These are phyloP conservation scores for Marasmarcha lunaedactyla DNA, from an alignment of 2,888 invertebrate genomes.

Conservation along the genomic window DNA sequence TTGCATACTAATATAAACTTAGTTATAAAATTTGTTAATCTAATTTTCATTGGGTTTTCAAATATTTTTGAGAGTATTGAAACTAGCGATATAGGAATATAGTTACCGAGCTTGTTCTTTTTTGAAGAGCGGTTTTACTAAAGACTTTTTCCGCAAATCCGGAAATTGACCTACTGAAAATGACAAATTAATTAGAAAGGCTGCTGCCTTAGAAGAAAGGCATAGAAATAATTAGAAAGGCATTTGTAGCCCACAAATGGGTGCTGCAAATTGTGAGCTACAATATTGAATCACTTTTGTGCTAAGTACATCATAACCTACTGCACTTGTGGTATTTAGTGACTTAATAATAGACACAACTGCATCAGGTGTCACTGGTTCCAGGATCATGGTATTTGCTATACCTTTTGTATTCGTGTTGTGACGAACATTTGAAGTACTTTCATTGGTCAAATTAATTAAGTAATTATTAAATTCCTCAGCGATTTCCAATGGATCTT, in stretches of 20 bases:
- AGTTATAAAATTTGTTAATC: neutral
- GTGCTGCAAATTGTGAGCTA: too few species aligned
- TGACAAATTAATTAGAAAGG: constrained; percentile 1
- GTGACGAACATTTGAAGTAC: too few species aligned
- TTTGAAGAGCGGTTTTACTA: neutral
- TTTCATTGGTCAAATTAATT: neutral
- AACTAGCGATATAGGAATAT: constrained; percentile 5
- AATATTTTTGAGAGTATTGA: constrained; percentile 5
- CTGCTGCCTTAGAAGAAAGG: too few species aligned
- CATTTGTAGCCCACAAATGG: too few species aligned
- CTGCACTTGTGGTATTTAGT: too few species aligned
- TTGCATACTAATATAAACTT: neutral
- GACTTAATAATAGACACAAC: too few species aligned
- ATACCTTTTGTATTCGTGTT: too few species aligned
- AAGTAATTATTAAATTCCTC: neutral
- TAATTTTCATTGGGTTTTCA: constrained; percentile 5
- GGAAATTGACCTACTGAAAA: constrained; percentile 1
- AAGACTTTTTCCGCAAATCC: neutral
- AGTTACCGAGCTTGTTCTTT: neutral
- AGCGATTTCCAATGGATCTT: neutral
- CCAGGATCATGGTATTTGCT: too few species aligned
- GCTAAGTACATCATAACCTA: neutral
- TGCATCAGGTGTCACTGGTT: too few species aligned
- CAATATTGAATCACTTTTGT: too few species aligned
- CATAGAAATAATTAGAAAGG: too few species aligned